Conservation (phyloP, 2,797 vertebrate genomes). For the Florisuga fusca region DNA sequence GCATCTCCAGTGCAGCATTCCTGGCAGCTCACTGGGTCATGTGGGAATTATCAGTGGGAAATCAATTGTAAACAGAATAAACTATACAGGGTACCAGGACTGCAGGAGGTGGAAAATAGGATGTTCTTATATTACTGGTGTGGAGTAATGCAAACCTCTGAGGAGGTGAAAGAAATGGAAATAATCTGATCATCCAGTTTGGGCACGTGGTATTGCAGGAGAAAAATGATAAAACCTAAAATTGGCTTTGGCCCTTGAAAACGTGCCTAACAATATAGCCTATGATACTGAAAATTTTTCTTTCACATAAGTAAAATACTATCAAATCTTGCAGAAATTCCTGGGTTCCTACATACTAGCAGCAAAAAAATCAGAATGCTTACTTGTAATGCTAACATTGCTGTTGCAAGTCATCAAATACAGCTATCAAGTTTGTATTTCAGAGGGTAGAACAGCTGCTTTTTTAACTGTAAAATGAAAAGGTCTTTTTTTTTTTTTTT, state of each 20-base stretch:
- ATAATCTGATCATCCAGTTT: neutral
- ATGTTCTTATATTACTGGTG: neutral
- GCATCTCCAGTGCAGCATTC: neutral
- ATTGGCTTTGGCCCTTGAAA: neutral
- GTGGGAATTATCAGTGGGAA: neutral
- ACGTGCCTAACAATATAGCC: neutral
- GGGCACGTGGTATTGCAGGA: neutral
- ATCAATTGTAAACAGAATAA: constrained; percentile 12
- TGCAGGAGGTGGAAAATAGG: neutral
- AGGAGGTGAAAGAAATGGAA: neutral
- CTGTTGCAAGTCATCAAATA: neutral
- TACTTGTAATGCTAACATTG: neutral
- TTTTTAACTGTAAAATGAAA: neutral
- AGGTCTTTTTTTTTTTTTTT: fast-evolving
- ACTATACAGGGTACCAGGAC: neutral
- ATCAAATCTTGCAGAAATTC: neutral
- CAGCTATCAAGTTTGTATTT: neutral
- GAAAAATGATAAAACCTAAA: neutral
- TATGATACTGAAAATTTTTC: neutral
- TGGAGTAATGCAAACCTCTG: neutral
- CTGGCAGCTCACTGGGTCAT: neutral
- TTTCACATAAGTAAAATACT: neutral
- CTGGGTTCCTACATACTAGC: neutral
- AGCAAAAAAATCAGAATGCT: neutral
- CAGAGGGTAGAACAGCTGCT: neutral